These are phyloP conservation scores for Neoarius graeffei DNA, from an alignment of 2,113 vertebrate genomes.

Conservation along the genomic window DNA sequence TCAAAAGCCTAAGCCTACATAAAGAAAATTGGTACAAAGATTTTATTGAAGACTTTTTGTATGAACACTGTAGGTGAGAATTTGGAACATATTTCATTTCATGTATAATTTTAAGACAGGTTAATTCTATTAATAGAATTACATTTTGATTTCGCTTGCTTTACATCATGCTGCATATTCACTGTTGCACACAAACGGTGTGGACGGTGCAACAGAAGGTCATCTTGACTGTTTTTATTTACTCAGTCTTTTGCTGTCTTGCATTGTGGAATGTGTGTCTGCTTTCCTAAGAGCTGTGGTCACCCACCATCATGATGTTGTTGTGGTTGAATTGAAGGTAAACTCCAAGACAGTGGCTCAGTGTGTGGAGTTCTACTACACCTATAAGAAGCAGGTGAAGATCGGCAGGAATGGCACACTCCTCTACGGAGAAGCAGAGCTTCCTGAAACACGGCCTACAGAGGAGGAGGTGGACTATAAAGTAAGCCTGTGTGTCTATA, in stretches of 20 bases:
- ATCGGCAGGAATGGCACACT: constrained; percentile 89
- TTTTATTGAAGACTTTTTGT: not conserved
- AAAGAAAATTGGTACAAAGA: not conserved
- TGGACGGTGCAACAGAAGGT: not conserved
- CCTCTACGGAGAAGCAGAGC: constrained; percentile 86
- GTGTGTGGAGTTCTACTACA: constrained; percentile 98
- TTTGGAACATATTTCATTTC: not conserved
- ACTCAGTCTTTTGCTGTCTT: too few species aligned
- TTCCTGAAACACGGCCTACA: constrained; percentile 67
- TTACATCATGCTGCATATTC: not conserved
- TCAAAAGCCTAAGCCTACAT: not conserved
- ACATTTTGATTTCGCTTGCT: not conserved
- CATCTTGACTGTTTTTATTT: not conserved
- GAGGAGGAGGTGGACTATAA: constrained; percentile 88
- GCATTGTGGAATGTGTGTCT: not conserved
- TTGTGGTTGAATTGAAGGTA: constrained; percentile 74
- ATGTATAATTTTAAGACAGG: not conserved
- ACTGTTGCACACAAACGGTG: not conserved
- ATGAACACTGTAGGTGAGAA: too few species aligned
- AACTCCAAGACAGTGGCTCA: constrained; percentile 94
- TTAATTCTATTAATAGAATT: not conserved
- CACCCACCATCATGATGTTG: not conserved
- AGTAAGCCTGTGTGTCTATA: constrained; percentile 62
- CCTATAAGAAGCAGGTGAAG: constrained; percentile 96
- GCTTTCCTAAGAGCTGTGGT: not conserved